Evolutionary conservation across 1,140 invertebrate species (phyloP).

Genomic region (Drosophila mayri): DNA sequence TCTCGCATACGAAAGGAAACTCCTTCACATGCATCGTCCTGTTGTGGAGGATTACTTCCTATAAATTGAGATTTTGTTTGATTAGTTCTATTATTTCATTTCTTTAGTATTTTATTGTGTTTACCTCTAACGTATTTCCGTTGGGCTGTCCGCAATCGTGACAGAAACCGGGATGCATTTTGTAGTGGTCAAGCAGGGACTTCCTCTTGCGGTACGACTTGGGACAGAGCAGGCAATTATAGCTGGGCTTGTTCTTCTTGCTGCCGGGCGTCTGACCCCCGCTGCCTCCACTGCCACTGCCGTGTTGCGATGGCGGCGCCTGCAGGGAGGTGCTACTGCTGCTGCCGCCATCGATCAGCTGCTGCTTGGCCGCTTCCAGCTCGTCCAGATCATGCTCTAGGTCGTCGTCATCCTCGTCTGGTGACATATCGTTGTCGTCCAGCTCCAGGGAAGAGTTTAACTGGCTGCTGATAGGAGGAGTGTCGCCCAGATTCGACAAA

Average conservation of each 20-base stretch:
- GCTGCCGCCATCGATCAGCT: constrained; percentile 80
- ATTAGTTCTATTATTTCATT: not conserved
- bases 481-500: constrained; percentile 46
- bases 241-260: constrained; percentile 81
- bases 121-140: constrained; percentile 78
- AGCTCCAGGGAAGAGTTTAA: constrained; percentile 72
- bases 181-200: constrained; percentile 82
- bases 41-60: constrained; percentile 84
- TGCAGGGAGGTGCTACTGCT: constrained; percentile 81
- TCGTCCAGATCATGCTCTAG: constrained; percentile 75
- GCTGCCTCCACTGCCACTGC: constrained; percentile 35
- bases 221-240: constrained; percentile 77
- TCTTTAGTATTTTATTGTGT: not conserved
- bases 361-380: constrained; percentile 78
- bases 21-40: constrained; percentile 80
- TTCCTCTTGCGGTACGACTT: constrained; percentile 83
- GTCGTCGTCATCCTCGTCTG: constrained; percentile 79
- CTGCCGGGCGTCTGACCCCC: constrained; percentile 54
- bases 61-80: constrained; percentile 3
- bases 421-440: constrained; percentile 79
- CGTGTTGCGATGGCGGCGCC: constrained; percentile 67
- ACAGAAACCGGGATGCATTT: constrained; percentile 82
- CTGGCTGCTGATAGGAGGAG: constrained; percentile 32
- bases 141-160: constrained; percentile 84
- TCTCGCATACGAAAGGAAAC: constrained; percentile 84